Conservation (phyloP, 2,888 invertebrate species). For the Stictocephala bisonia region DNA sequence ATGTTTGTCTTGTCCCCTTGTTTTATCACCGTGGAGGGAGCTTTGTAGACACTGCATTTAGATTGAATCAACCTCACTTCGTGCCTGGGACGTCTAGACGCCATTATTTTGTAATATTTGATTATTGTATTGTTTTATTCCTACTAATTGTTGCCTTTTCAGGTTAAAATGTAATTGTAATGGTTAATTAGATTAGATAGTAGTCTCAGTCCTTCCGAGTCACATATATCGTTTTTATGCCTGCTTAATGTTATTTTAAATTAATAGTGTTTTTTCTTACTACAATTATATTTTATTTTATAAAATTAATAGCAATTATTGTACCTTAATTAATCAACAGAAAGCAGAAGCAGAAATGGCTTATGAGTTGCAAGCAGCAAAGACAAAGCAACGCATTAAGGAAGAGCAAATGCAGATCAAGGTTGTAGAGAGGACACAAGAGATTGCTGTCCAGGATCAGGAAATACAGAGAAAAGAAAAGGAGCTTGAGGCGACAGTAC, state of each 20-base stretch:
- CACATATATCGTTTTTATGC: neutral
- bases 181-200: no score
- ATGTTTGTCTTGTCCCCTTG: no score
- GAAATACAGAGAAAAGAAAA: constrained; percentile 92
- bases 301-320: no score
- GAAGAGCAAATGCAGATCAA: constrained; percentile 98
- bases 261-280: neutral
- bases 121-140: no score
- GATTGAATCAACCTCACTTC: no score
- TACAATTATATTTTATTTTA: neutral
- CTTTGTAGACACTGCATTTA: no score
- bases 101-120: no score
- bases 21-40: no score
- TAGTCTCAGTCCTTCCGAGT: no score
- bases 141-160: no score
- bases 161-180: no score
- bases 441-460: constrained; percentile 95
- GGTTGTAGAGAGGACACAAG: constrained; percentile 91
- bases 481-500: constrained; percentile 92
- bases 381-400: constrained; percentile 94
- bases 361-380: constrained; percentile 92
- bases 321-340: constrained; percentile 62
- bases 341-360: constrained; percentile 95
- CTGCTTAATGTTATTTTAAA: neutral
- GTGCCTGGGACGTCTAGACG: no score